Evolutionary conservation across 2,113 vertebrate species (phyloP).

Genomic region (Cygnus buccinator): DNA sequence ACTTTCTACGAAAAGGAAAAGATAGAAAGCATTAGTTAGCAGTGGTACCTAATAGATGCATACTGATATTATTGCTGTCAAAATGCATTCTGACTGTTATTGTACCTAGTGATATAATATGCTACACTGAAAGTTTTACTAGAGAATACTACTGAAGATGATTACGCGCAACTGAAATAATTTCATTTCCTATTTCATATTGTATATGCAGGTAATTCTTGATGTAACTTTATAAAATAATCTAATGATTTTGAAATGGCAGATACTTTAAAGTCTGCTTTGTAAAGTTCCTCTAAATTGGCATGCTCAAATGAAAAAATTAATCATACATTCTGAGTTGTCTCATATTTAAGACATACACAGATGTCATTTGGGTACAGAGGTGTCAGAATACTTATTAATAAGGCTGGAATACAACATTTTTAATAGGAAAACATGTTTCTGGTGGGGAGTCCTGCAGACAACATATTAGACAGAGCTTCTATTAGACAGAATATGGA

Average conservation of each 20-base stretch:
- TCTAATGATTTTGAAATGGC: not conserved
- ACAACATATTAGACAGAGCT: not conserved
- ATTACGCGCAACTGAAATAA: not conserved
- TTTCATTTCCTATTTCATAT: not conserved
- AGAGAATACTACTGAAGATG: not conserved
- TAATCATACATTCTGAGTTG: not conserved
- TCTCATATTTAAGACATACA: not conserved
- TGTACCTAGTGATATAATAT: not conserved
- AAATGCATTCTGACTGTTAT: not conserved
- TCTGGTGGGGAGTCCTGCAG: not conserved
- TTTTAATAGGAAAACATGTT: not conserved
- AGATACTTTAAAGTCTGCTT: not conserved
- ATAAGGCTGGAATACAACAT: not conserved
- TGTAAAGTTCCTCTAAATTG: not conserved
- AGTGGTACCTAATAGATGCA: not conserved
- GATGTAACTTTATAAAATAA: not conserved
- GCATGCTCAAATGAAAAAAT: not conserved
- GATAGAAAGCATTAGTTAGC: fast-evolving
- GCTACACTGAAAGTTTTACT: not conserved
- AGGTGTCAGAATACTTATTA: conserved; percentile 2
- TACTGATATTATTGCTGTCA: not conserved
- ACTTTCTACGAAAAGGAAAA: not conserved
- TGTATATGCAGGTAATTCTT: not conserved
- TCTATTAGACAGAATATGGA: not conserved
- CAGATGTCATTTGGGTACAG: not conserved